Conservation (phyloP, 1,140 invertebrate genomes). For the Neotoxoptera formosana region DNA sequence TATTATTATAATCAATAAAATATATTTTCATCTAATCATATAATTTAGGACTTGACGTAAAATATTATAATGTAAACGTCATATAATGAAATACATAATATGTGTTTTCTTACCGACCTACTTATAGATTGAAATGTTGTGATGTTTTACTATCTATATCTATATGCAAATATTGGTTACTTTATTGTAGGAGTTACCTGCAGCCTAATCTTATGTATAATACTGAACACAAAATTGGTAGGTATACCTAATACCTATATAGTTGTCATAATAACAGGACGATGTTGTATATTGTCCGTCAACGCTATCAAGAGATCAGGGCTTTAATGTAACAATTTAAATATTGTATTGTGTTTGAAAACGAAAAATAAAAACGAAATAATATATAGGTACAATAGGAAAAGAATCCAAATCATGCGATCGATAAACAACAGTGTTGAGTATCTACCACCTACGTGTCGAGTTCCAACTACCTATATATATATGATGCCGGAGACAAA, state of each 20-base stretch:
- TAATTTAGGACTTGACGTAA: not conserved
- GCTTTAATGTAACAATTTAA: not conserved
- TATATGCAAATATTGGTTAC: not conserved
- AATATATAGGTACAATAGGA: not conserved
- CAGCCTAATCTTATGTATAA: not conserved
- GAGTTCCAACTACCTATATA: no score
- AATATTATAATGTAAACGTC: not conserved
- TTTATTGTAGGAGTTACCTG: not conserved
- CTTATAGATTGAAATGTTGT: not conserved
- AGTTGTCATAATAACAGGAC: not conserved
- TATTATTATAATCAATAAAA: not conserved
- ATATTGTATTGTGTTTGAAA: not conserved
- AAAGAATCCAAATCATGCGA: not conserved
- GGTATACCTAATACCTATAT: no score
- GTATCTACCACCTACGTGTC: not conserved
- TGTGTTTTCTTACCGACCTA: not conserved
- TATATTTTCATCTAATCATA: not conserved
- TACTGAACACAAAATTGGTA: not conserved
- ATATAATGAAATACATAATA: not conserved
- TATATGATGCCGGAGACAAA: not conserved
- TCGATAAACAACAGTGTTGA: not conserved
- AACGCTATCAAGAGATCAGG: not conserved
- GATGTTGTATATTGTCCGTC: not conserved
- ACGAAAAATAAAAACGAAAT: not conserved
- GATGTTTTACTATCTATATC: not conserved